A percentile compares a stretch with the other conserved stretches of the same genome.
Conservation (phyloP, 2,797 vertebrate species). For the Trematomus bernacchii region DNA sequence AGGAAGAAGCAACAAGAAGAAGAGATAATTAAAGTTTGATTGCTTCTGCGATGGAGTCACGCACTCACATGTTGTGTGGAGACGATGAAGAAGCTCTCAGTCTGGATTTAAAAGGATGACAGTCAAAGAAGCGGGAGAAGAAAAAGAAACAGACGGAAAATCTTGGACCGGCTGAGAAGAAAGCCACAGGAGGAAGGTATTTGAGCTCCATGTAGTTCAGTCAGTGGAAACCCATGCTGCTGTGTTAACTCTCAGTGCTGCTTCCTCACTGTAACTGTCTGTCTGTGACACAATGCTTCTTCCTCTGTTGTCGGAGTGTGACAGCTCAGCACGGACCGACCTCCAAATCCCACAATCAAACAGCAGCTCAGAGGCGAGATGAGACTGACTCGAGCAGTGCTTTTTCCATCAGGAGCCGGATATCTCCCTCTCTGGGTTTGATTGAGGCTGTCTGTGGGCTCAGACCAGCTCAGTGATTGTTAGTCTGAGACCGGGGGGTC, state of each 20-base stretch:
- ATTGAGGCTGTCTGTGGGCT: constrained; percentile 50
- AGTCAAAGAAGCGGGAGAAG: constrained; percentile 44
- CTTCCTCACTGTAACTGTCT: constrained; percentile 11
- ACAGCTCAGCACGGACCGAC: constrained; percentile 41
- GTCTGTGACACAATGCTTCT: constrained; percentile 42
- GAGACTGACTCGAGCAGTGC: constrained; percentile 35
- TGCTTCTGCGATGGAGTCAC: constrained; percentile 48
- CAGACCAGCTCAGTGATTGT: constrained; percentile 45
- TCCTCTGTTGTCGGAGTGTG: constrained; percentile 48
- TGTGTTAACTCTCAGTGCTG: constrained; percentile 54
- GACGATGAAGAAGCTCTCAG: constrained; percentile 40
- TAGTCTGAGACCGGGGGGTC: constrained; percentile 41
- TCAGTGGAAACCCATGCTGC: constrained; percentile 80
- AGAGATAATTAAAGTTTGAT: constrained; percentile 73
- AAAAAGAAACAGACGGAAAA: constrained; percentile 38
- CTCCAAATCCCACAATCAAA: constrained; percentile 20
- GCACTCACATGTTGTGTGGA: constrained; percentile 24
- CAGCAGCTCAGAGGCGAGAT: constrained; percentile 40
- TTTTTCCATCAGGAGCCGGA: constrained; percentile 26
- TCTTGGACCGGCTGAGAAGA: constrained; percentile 26
- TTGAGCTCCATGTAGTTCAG: constrained; percentile 47
- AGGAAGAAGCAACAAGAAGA: constrained; percentile 50
- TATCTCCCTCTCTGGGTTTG: constrained; percentile 36
- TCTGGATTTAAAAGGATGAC: constrained; percentile 70
- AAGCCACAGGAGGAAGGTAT: constrained; percentile 41